Percentiles rank a stretch among this genome's conserved stretches.
phyloP scores from a whole-genome alignment of 53 echinoderm and acorn worm species.

The Holothuria scabra region DNA sequence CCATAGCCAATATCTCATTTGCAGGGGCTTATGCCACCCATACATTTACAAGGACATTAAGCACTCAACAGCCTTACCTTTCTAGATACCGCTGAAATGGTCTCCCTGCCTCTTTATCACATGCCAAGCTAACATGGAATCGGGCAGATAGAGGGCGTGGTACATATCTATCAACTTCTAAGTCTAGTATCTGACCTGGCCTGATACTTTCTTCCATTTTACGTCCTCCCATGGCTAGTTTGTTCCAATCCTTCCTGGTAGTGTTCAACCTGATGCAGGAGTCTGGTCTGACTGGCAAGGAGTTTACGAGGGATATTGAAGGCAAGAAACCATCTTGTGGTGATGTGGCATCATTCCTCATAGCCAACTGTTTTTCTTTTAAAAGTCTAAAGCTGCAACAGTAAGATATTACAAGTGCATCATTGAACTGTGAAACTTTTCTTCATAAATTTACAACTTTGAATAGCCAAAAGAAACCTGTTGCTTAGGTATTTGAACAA shows the following conservation, averaged over 20 bases:
- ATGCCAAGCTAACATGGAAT: slow-evolving; percentile 81
- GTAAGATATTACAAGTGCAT: no score
- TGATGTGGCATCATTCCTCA: slow-evolving; percentile 66
- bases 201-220: slow-evolving; percentile 72
- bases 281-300: slow-evolving; percentile 86
- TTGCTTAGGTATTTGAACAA: no score
- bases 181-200: slow-evolving; percentile 71
- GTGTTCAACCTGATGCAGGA: slow-evolving; percentile 92
- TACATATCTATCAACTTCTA: slow-evolving; percentile 57
- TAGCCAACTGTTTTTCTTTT: slow-evolving; percentile 48
- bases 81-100: slow-evolving; percentile 93
- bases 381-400: slow-evolving; percentile 53
- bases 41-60: no score
- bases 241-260: slow-evolving; percentile 85
- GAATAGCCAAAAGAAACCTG: no score
- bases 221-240: slow-evolving; percentile 78
- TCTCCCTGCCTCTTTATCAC: slow-evolving; percentile 87
- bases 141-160: slow-evolving; percentile 82
- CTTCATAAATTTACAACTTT: no score
- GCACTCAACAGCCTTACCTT: slow-evolving; percentile 51
- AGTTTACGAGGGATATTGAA: slow-evolving; percentile 94
- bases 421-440: no score
- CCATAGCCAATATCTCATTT: no score
- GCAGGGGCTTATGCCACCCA: no score
- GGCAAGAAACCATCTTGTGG: slow-evolving; percentile 83